Evolutionary conservation across 2,888 invertebrate genomes (phyloP), one percentile per base, ranked within the genome.

Genomic region (Melangyna quadrimaculata): DNA sequence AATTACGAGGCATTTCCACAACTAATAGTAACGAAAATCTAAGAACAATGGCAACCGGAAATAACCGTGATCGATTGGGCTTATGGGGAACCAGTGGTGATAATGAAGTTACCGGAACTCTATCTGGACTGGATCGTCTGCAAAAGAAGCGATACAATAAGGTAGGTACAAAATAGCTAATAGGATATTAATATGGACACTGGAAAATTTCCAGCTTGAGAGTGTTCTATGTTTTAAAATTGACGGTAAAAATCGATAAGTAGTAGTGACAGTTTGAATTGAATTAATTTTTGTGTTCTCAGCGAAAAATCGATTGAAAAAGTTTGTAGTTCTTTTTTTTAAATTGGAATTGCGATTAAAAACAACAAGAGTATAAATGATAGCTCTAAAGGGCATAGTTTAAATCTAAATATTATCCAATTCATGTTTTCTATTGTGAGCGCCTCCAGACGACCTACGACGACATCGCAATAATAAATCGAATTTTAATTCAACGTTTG

Each of bases 71-170:
- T 88, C 91, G 91, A 72, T 74, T 91, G 24, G 91, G 91, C 17
- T 75, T 90, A 2, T 91, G 91, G 90, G 90, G 91, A 45, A 87
- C 88, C 22, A 83, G 86, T 55, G 90, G 90, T 22, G 92, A 92
- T 78, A 90, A 88, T 32, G 92, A 91, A 82, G 88, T 90, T 5
- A 87, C 89, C 22, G 91, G 92, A 63, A 89, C 78, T 37, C 59
- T 92, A 22, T 89, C 90, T 4, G 92, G 92, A 45, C 71, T 91
- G 45, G 89, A 90, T 37, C 91, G 91, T n/a, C 69, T 92, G 67
- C 59, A 87, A 7, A 88, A 89, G 71, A 90, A 90, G 73, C 90
- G 90, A 73, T 92, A 88, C 78, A 90, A 90, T 79, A 92, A 92
- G 92, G 92, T 92, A 88, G 88, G 91, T 59, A 14, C 2, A 2